Base-by-base conservation (phyloP, 2,888 invertebrate genomes). In the Patella caerulea region DNA sequence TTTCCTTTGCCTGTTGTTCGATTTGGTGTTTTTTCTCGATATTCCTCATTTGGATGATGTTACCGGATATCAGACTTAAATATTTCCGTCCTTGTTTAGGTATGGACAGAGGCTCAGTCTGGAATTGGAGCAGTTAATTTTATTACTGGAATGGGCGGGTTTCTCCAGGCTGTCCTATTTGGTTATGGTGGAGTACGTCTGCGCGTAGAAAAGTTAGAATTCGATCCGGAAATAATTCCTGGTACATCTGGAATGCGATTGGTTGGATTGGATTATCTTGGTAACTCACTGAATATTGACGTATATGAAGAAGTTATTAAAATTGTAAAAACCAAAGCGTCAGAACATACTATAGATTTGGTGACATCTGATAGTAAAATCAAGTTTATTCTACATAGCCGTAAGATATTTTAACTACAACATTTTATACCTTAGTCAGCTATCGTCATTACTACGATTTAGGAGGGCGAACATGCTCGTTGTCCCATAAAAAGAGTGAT, bases 101-200 rank as follows among this genome's bases (percentile, higher is more conserved):
- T 91, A 7, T 92, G 92, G 91, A 89, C 89, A 9, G 91, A 92
- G 79, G 85, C 24, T 65, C 81, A 72, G 76, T 81, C 73, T 19
- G 87, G 86, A 12, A 78, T 84, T 14, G 90, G 90, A 11, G 90
- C 89, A 7, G 85, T 88, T 9, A 91, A 91, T 79, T 92, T 91
- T 81, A 86, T 91, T 59, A 90, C 91, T n/a, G 91, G 90, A 24
- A 89, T 89, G 88, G 92, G 91, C 7, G 91, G 91, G 65, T 91
- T 91, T 75, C 85, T 92, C 2, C 92, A 92, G 81, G 81, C 86
- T 3, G 78, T 92, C 59, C 77, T 91, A 9, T 89, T 85, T 79
- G 92, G 91, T 5, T 92, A 91, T 80, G 90, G 84, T 17, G 92
- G 92, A 9, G 56, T 91, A 53, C 83, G 92, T 15, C 76, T 86